These are phyloP conservation scores for Eupithecia insigniata DNA, from an alignment of 2,888 invertebrate genomes.

Conservation along the genomic window DNA sequence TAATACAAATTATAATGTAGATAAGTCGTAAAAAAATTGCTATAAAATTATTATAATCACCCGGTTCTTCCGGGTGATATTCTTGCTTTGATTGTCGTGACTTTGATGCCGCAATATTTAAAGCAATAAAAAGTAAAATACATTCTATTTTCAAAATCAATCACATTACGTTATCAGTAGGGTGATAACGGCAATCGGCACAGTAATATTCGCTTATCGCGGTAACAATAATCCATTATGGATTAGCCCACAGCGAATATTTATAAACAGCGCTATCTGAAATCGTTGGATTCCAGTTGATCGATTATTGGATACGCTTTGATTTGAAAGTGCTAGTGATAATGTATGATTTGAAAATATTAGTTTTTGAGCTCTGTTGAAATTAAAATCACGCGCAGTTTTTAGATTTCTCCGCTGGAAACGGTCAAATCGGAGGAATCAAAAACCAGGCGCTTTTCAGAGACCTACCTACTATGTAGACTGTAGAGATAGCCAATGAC, in stretches of 20 bases:
- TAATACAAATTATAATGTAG: background rate
- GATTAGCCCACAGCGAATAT: conserved; percentile 77
- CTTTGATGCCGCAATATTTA: conserved; percentile 17
- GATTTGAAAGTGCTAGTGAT: conserved; percentile 38
- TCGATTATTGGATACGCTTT: conserved; percentile 60
- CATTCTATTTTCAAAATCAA: conserved; percentile 54
- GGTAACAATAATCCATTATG: conserved; percentile 81
- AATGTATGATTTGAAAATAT: background rate
- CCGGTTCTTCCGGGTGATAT: too few relatives aligned
- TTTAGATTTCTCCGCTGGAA: background rate
- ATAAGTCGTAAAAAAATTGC: conserved; percentile 9
- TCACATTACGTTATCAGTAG: conserved; percentile 54
- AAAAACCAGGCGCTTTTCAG: background rate
- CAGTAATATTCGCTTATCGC: conserved; percentile 72
- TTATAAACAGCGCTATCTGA: conserved; percentile 78
- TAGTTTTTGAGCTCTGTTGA: background rate
- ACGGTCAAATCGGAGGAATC: too few relatives aligned
- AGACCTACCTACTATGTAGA: background rate
- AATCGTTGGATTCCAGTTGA: conserved; percentile 64
- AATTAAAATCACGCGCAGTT: background rate
- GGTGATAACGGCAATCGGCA: conserved; percentile 52
- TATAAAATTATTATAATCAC: conserved; percentile 11
- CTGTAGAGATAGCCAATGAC: too few relatives aligned
- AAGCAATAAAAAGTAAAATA: conserved; percentile 31
- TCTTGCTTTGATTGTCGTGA: background rate